These are phyloP conservation scores for Drosophila funebris DNA, from an alignment of 1,140 invertebrate species.

Conservation along the genomic window DNA sequence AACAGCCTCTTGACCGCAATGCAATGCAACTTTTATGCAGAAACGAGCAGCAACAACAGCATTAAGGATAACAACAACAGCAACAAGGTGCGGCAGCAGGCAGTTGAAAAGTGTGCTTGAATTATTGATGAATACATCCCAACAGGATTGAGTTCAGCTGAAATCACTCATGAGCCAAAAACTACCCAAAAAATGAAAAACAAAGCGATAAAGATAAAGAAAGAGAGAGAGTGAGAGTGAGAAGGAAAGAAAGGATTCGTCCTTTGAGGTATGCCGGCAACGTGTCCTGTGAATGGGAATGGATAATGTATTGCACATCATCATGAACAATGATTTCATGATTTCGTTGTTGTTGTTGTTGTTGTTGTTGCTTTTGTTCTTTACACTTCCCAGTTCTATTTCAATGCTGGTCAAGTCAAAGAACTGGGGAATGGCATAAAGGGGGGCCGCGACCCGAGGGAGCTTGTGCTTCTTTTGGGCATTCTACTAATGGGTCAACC, in stretches of 20 bases:
- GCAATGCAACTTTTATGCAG: conserved; percentile 56
- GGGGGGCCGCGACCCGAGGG: conserved; percentile 38
- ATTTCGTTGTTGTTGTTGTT: conserved; percentile 45
- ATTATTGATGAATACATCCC: conserved; percentile 78
- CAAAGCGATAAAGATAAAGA: not conserved
- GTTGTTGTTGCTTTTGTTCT: conserved; percentile 29
- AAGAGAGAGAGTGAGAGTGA: not conserved
- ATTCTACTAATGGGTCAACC: conserved; percentile 79
- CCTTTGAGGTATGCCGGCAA: conserved; percentile 57
- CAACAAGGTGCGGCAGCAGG: not conserved
- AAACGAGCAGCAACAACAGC: conserved; percentile 11
- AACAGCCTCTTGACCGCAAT: conserved; percentile 30
- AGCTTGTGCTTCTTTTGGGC: conserved; percentile 50
- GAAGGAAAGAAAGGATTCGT: conserved; percentile 38
- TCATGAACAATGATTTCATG: conserved; percentile 80
- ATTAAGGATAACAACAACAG: conserved; percentile 15
- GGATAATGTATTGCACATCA: conserved; percentile 78
- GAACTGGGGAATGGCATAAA: not conserved
- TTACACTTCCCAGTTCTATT: conserved; percentile 18
- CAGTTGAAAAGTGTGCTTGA: conserved; percentile 60
- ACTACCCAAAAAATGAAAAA: conserved; percentile 8
- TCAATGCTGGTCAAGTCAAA: conserved; percentile 23
- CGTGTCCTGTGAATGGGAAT: conserved; percentile 60
- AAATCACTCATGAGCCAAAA: conserved; percentile 64
- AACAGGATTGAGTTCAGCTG: conserved; percentile 67